These are phyloP conservation scores for Nebria brevicollis DNA, from an alignment of 2,888 invertebrate species.

Conservation along the genomic window DNA sequence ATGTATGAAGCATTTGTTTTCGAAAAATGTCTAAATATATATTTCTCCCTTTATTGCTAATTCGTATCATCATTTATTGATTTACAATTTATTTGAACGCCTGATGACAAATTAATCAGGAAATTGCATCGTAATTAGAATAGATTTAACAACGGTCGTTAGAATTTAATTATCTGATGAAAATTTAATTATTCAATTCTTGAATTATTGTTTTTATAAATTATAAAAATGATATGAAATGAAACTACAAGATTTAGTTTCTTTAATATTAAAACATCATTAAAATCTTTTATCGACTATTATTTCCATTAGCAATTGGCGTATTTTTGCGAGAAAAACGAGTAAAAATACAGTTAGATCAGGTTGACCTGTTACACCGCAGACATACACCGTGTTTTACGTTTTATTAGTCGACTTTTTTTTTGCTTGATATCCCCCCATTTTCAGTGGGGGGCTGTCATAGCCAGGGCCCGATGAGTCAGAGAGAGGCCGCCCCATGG, in stretches of 20 bases:
- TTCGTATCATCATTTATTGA: background rate
- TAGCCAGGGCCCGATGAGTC: background rate
- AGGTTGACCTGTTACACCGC: slow-evolving; percentile 14
- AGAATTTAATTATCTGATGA: background rate
- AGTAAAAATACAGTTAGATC: slow-evolving; percentile 1
- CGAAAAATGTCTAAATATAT: background rate
- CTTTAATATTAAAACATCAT: too few species aligned
- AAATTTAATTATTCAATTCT: background rate
- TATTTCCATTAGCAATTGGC: background rate
- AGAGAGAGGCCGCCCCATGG: slow-evolving; percentile 13
- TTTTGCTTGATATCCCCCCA: slow-evolving; percentile 8
- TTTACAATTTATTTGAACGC: background rate
- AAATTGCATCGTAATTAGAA: background rate
- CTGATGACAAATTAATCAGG: background rate
- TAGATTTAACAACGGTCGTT: background rate
- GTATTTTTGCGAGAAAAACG: background rate
- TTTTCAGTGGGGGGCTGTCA: slow-evolving; percentile 6
- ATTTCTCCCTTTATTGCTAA: background rate
- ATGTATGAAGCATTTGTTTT: too few species aligned
- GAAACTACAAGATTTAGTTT: too few species aligned
- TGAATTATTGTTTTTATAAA: background rate
- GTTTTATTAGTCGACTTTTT: slow-evolving; percentile 20
- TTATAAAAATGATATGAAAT: too few species aligned
- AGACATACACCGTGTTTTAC: background rate
- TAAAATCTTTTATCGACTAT: background rate